A percentile compares a stretch with the other conserved stretches of the same genome.
phyloP scores from a whole-genome alignment of 2,113 vertebrate species.

The Brachirus orientalis region DNA sequence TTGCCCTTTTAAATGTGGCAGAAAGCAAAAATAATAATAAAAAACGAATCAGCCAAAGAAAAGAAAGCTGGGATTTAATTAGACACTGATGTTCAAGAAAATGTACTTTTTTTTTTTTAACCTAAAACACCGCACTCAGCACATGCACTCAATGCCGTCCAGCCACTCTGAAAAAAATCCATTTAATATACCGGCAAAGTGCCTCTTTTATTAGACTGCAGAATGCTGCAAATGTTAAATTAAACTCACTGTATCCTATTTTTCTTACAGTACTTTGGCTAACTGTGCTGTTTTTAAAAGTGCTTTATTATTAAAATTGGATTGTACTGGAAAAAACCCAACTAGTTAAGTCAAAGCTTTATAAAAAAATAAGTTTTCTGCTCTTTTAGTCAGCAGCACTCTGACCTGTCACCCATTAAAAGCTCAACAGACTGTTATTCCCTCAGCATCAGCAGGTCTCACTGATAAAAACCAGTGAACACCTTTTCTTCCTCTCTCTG shows the following conservation, averaged over 20 bases:
- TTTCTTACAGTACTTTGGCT: too few relatives aligned
- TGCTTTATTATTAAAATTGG: not conserved
- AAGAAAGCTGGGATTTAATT: conserved; percentile 26
- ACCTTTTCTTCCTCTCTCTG: not conserved
- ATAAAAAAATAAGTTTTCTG: conserved; percentile 22
- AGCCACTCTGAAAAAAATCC: conserved; percentile 39
- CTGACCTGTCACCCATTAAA: too few relatives aligned
- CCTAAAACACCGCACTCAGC: conserved; percentile 27
- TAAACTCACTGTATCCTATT: conserved; percentile 5
- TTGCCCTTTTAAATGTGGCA: too few relatives aligned
- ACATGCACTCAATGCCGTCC: conserved; percentile 34
- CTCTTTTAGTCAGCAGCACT: conserved; percentile 28
- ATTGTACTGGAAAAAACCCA: too few relatives aligned
- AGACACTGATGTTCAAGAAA: not conserved
- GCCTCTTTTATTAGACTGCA: conserved; percentile 31
- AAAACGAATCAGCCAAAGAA: not conserved
- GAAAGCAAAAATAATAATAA: not conserved
- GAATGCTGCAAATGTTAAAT: conserved; percentile 30
- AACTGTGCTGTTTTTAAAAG: not conserved
- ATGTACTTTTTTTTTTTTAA: conserved; percentile 1
- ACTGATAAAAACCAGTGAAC: conserved; percentile 8
- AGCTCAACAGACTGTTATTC: too few relatives aligned
- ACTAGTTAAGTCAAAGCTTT: not conserved
- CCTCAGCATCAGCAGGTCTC: too few relatives aligned
- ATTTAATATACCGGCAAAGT: conserved; percentile 54